Evolutionary conservation across 1,140 invertebrate species (phyloP), one percentile per base, ranked within the genome.

Genomic region (Cylas formicarius): DNA sequence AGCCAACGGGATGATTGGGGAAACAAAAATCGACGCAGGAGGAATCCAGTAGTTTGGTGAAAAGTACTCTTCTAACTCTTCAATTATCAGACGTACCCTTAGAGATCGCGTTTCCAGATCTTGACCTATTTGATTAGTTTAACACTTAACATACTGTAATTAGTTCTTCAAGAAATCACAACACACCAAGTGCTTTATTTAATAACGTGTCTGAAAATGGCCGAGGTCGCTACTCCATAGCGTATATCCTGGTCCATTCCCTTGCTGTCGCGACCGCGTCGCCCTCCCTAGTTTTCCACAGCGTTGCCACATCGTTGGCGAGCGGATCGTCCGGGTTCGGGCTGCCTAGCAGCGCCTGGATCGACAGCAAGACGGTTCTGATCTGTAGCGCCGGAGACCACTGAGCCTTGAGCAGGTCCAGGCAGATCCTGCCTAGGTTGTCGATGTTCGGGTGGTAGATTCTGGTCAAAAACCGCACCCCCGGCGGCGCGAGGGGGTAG

Each of bases 371-470:
- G 23, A 86, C 84, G 21, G 84, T 87, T 37, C 84, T 71, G 55
- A 86, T 84, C 68, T 86, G 84, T 50, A 86, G 63, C 9, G 84
- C 84, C 35, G 84, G 84, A 59, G 81, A 84, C 84, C 84, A 86
- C 69, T 86, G 86, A 78, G 80, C 82, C 75, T 86, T 86, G 26
- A 86, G 68, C 63, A 86, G 86, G 69, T 86, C 83, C 57, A 86
- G 66, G 65, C 83, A 86, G 68, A 86, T 86, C 63, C 84, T 66
- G 5, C 83, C 83, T 29, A 86, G 64, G 67, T 84, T 85, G 64
- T 86, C 84, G 61, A 86, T 86, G 66, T 87, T 86, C 18, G 84
- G 84, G 67, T 86, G 84, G 66, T 85, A 86, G 50, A 87, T 86
- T 67, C 82, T 84, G 9, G 83, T 86, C 67, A 86, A 74, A 65